phyloP scores from a whole-genome alignment of 2,113 vertebrate genomes.

The Eudyptes chrysolophus region DNA sequence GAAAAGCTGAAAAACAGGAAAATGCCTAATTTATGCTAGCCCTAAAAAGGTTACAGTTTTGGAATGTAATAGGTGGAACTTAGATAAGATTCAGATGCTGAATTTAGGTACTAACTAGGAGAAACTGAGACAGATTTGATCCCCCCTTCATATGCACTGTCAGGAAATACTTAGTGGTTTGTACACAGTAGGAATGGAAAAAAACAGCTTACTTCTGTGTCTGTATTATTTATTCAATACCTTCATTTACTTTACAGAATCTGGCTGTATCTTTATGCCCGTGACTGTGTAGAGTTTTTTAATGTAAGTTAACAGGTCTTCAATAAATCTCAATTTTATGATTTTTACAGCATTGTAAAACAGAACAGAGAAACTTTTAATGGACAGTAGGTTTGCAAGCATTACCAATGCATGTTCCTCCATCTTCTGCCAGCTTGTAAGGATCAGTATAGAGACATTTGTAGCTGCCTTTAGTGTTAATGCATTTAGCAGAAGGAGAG shows the following conservation, averaged over 20 bases:
- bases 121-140: background rate
- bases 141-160: background rate
- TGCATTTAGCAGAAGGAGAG: constrained; percentile 65
- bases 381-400: background rate
- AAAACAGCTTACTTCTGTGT: background rate
- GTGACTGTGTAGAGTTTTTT: background rate
- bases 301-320: background rate
- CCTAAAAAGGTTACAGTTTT: background rate
- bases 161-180: background rate
- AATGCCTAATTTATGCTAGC: background rate
- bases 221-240: background rate
- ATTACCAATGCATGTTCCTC: constrained; percentile 65
- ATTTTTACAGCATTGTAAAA: background rate
- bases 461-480: constrained; percentile 74
- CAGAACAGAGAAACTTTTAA: background rate
- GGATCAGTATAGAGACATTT: constrained; percentile 63
- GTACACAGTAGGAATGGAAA: background rate
- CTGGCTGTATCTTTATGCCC: background rate
- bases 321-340: background rate
- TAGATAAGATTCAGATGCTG: background rate
- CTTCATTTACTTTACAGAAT: background rate
- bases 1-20: background rate
- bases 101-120: background rate
- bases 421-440: constrained; percentile 59
- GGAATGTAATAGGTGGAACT: background rate